Evolutionary conservation across 2,113 vertebrate species (phyloP).

Genomic region (Melanostigma gelatinosum): DNA sequence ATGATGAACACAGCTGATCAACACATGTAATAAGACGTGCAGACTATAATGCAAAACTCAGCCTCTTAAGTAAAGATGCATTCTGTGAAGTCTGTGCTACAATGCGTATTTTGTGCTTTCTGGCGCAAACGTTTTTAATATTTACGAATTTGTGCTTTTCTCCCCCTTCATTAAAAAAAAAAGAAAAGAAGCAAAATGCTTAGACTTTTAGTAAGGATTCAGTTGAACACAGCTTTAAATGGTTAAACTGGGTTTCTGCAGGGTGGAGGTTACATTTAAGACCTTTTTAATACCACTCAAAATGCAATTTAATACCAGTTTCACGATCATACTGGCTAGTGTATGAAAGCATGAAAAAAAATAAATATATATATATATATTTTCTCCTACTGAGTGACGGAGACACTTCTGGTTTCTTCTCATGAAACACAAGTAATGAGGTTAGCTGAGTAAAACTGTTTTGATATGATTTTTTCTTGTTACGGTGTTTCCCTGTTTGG

Average conservation of each 20-base stretch:
- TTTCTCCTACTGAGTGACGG: neutral
- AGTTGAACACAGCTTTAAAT: neutral
- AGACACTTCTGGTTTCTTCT: neutral
- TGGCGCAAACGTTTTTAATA: neutral
- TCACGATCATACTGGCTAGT: neutral
- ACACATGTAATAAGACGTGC: neutral
- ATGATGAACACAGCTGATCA: neutral
- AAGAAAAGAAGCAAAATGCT: neutral
- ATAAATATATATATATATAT: neutral
- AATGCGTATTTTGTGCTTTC: neutral
- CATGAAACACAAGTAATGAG: neutral
- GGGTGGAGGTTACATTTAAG: neutral
- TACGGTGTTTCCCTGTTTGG: neutral
- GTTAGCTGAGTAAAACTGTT: neutral
- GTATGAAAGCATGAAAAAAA: neutral
- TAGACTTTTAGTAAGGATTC: neutral
- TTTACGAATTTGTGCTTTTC: neutral
- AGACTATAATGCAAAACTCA: neutral
- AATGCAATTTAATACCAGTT: neutral
- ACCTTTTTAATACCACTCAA: neutral
- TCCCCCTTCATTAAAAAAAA: neutral
- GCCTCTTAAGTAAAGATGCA: neutral
- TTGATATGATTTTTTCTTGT: neutral
- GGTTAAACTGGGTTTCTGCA: neutral
- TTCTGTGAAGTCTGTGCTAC: neutral